Evolutionary conservation across 2,797 vertebrate species (phyloP), one percentile per base, ranked within the genome.

Genomic region (Sebastes alutus): DNA sequence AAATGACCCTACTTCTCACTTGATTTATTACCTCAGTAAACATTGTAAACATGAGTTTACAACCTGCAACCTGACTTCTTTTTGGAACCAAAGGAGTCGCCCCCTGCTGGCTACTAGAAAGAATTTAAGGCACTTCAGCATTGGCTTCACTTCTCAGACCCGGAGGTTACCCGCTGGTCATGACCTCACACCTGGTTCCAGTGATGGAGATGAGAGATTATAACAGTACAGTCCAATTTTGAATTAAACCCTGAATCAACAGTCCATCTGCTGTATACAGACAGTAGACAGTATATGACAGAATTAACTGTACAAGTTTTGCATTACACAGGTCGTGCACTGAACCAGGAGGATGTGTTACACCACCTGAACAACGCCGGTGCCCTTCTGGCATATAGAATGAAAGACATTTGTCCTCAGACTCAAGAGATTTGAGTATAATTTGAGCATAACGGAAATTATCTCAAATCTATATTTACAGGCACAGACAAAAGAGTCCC

Each of bases 41-140:
- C 8, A 52, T 52, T 52, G 49, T 52, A 52, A 52, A 54, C 49
- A 54, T 54, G 49, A 54, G 49, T 52, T 52, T 46, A 46, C 42
- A 46, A 46, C 42, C 42, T 46, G 42, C 42, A 46, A 46, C 42
- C 42, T 46, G 42, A 46, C 42, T 46, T 46, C 16, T 46, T 18
- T 1, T 46, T 46, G 42, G 0, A 46, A 18, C 18, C 49, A 52
- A 0, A 52, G 49, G 49, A 52, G 42, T 46, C 42, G 1, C 42
- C 42, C 42, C 16, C 16, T 46, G 42, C 42, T 46, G 42, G 42
- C 42, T 46, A 46, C 4, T 46, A 46, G 42, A 46, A 46, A 46
- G 6, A 46, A 46, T 1, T 46, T 46, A 46, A 46, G 42, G 16
- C 42, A 46, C 42, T 18, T 18, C 6, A 7, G 42, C 42, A 46